phyloP scores from a whole-genome alignment of 1,140 invertebrate genomes.

The Ceratina australensis region DNA sequence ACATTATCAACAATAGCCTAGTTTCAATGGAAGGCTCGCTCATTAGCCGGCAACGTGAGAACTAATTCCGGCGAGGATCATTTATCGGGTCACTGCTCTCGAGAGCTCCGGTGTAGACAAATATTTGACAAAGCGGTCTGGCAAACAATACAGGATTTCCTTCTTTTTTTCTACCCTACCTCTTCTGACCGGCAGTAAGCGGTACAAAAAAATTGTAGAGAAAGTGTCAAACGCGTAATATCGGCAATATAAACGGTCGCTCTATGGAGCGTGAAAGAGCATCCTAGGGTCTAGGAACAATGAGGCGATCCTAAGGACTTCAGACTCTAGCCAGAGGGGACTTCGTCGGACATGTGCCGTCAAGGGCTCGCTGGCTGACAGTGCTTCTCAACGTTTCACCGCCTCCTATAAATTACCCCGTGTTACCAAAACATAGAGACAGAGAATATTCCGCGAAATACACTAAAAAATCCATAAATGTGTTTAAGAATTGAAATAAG shows the following conservation, averaged over 20 bases:
- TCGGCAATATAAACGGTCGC: conserved; percentile 39
- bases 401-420: conserved; percentile 37
- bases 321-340: background rate
- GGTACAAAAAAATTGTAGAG: too few species aligned
- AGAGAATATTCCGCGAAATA: too few species aligned
- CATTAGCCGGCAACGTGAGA: background rate
- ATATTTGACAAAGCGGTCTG: conserved; percentile 25
- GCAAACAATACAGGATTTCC: conserved; percentile 29
- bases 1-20: background rate
- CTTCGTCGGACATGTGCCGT: conserved; percentile 41
- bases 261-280: conserved; percentile 35
- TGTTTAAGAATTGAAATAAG: too few species aligned
- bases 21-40: background rate
- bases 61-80: background rate
- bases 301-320: conserved; percentile 44
- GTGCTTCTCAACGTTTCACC: conserved; percentile 17
- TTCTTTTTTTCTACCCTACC: background rate
- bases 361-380: conserved; percentile 18
- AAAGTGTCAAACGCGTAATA: conserved; percentile 37
- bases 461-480: too few species aligned
- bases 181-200: background rate
- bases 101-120: background rate
- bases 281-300: conserved; percentile 38
- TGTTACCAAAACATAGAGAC: conserved; percentile 42
- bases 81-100: background rate